Conservation (phyloP, 2,888 invertebrate species). For the Achlya flavicornis region DNA sequence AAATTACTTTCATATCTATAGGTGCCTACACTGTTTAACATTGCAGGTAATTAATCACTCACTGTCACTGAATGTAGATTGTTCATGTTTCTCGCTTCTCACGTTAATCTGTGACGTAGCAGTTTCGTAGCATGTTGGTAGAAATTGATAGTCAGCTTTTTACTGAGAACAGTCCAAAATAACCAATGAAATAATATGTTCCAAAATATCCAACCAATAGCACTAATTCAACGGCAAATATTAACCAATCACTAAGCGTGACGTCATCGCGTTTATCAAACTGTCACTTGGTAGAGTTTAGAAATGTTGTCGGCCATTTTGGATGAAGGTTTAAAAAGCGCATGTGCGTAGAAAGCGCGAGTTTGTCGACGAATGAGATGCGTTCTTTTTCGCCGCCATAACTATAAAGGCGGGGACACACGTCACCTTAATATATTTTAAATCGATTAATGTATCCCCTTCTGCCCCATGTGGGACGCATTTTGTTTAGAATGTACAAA, state of each 20-base stretch:
- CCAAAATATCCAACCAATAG: slow-evolving; percentile 3
- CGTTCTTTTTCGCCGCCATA: slow-evolving; percentile 60
- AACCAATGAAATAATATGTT: neutral
- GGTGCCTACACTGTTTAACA: too few species aligned
- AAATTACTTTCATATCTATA: too few species aligned
- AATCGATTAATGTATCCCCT: slow-evolving; percentile 44
- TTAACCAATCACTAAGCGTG: slow-evolving; percentile 25
- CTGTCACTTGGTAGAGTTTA: slow-evolving; percentile 22
- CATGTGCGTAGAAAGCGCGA: slow-evolving; percentile 66
- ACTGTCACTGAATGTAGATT: too few species aligned
- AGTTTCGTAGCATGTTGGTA: too few species aligned
- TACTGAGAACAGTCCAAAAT: neutral
- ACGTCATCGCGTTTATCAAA: slow-evolving; percentile 20
- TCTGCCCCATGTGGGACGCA: slow-evolving; percentile 10
- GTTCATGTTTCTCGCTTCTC: too few species aligned
- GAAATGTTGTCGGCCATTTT: slow-evolving; percentile 53
- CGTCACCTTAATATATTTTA: slow-evolving; percentile 31
- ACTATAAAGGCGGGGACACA: slow-evolving; percentile 61
- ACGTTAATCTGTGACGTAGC: too few species aligned
- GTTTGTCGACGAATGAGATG: slow-evolving; percentile 57
- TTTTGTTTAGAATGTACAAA: neutral
- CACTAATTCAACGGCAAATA: slow-evolving; percentile 9
- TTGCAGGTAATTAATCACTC: too few species aligned
- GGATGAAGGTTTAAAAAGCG: slow-evolving; percentile 48
- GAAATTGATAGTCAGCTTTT: too few species aligned